phyloP scores from a whole-genome alignment of 2,113 vertebrate genomes.

The Myotis davidii region DNA sequence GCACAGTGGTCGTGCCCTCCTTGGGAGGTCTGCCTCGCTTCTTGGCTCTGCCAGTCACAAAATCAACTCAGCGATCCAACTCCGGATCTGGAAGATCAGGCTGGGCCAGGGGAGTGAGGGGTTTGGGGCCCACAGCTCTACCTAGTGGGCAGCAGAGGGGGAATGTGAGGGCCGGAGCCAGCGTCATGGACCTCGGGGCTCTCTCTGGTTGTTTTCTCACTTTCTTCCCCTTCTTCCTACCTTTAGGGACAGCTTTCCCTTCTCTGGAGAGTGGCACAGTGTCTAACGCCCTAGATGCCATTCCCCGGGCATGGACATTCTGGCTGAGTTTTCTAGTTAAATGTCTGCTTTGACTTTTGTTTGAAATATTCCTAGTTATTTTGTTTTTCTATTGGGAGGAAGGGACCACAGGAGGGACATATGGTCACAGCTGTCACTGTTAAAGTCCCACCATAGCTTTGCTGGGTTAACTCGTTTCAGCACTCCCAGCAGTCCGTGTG shows the following conservation, averaged over 20 bases:
- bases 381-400: not conserved
- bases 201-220: not conserved
- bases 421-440: not conserved
- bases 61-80: not conserved
- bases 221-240: not conserved
- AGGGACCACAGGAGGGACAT: not conserved
- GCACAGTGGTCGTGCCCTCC: fast-evolving
- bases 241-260: not conserved
- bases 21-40: no score
- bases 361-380: not conserved
- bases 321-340: not conserved
- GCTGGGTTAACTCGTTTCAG: not conserved
- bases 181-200: not conserved
- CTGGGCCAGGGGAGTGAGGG: no score
- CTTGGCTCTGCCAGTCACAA: not conserved
- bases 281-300: not conserved
- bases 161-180: not conserved
- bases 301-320: not conserved
- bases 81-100: not conserved
- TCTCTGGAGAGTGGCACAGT: not conserved
- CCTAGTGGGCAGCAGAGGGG: not conserved
- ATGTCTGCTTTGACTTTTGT: not conserved
- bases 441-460: not conserved
- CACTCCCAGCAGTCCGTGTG: not conserved
- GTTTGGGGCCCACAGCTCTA: not conserved